Base-by-base conservation (phyloP, 2,888 invertebrate species). In the Leptinotarsa rubiginosa region DNA sequence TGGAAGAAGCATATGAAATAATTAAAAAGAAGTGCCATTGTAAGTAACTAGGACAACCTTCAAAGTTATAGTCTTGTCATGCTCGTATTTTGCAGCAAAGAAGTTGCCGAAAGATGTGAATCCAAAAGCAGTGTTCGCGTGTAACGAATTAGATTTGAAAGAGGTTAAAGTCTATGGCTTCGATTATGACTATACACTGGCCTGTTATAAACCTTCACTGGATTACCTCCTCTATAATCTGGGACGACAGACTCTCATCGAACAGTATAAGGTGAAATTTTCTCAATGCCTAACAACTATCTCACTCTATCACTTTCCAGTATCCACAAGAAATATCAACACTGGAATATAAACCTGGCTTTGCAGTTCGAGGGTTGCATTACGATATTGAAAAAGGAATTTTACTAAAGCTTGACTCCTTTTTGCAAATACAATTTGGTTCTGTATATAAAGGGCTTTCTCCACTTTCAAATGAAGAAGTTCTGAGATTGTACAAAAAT, bases 111-210 rank as follows among this genome's bases (percentile, higher is more conserved):
- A 92, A 84, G 94, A 96, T 90, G 96, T 97, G 1, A 95, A 96
- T 85, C 92, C 94, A 0, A 90, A 92, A 83, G 96, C 96, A 56
- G 97, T 99, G 2, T 99, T 98, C 89, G 97, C 97, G 15, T 98
- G 98, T 88, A 99, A 99, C 89, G 98, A 98, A 86, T 89, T 98
- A 73, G 95, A 97, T 87, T 89, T 99, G 70, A 91, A 94, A 78
- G 95, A 97, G 88, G 96, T 99, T 56, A 92, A 95, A 84, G 96
- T 98, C 0, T 98, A 97, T 90, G 97, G 99, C 59, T 99, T 99
- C 89, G 99, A 99, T 89, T 99, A 99, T 89, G 99, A 99, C 88
- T 99, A 99, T 88, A 99, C 99, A 0, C 88, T 99, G 83, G 98
- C 98, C 1, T 96, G 96, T 83, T 99, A 99, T 87, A 97, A 96